phyloP scores from a whole-genome alignment of 30 jellyfish, hydroid and myxozoan species.

The Pelagia noctiluca region DNA sequence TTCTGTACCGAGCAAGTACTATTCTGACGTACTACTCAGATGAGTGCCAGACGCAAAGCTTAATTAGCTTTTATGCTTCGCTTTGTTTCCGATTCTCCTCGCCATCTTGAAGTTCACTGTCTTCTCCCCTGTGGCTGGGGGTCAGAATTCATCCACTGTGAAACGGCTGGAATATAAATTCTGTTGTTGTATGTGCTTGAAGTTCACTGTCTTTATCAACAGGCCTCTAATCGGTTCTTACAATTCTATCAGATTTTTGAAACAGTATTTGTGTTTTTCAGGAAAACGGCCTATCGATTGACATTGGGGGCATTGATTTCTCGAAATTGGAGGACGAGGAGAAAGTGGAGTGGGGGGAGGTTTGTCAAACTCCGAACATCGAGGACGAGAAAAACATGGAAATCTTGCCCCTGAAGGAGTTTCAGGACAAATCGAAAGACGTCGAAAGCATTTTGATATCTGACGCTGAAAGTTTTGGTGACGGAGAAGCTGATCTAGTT shows the following conservation, averaged over 20 bases:
- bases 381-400: background rate
- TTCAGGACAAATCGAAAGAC: background rate
- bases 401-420: background rate
- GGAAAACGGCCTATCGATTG: background rate
- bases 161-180: background rate
- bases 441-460: background rate
- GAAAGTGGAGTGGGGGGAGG: background rate
- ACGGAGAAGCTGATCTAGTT: background rate
- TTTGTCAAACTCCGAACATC: slow-evolving; percentile 3
- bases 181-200: background rate
- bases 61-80: no score
- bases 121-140: no score
- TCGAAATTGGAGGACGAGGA: slow-evolving; percentile 22
- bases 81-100: no score
- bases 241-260: background rate
- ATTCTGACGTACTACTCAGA: no score
- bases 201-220: no score
- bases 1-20: no score
- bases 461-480: background rate
- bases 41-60: no score
- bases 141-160: background rate
- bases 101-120: no score
- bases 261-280: no score
- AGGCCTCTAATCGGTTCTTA: no score
- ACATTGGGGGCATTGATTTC: background rate